Evolutionary conservation across 2,113 vertebrate genomes (phyloP), one percentile per base, ranked within the genome.

Genomic region (Scatophagus argus): DNA sequence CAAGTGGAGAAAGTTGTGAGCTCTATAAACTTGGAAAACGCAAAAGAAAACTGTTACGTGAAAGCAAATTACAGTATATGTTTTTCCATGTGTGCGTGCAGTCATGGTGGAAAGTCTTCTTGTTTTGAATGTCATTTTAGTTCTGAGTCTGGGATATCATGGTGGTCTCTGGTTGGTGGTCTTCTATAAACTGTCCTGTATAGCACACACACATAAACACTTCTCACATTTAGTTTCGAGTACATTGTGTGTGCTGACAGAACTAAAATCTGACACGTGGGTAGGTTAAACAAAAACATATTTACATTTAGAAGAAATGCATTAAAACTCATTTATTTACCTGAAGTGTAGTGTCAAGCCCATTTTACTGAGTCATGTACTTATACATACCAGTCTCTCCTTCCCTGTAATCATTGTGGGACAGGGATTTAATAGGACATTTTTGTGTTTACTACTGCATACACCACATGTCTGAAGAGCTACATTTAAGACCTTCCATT

Each of bases 131-230:
- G 82, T 77, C 55, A 51, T 65, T 69, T 75, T 52, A 59, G 39
- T 47, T 85, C 54, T 81, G 55, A 25, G 76, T 51, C 55, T 60
- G 27, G 58, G 47, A 78, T 77, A 23, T 65, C 46, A 25, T 19
- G 67, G 74, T 87, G 72, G 88, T 86, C 86, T 72, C n/a, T 34
- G 44, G 61, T 75, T 79, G 83, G 77, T 87, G 87, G 76, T 77
- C 80, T 27, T 23, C 23, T 65, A 66, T 67, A 74, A 80, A 61
- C 61, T 34, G 19, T 81, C 46, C 31, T 64, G 29, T 17, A 49
- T 51, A 29, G 56, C 31, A 55, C 58, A 44, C 17, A 38, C 25
- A 77, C 60, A 74, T 21, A 59, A 64, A 82, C 19, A 78, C 21
- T 55, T 29, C 11, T 14, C 39, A 32, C n/a, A 60, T 44, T 52